Percentiles rank a stretch among this genome's conserved stretches.
Evolutionary conservation across 2,113 vertebrate species (phyloP).

Genomic region (Oreotrochilus melanogaster): DNA sequence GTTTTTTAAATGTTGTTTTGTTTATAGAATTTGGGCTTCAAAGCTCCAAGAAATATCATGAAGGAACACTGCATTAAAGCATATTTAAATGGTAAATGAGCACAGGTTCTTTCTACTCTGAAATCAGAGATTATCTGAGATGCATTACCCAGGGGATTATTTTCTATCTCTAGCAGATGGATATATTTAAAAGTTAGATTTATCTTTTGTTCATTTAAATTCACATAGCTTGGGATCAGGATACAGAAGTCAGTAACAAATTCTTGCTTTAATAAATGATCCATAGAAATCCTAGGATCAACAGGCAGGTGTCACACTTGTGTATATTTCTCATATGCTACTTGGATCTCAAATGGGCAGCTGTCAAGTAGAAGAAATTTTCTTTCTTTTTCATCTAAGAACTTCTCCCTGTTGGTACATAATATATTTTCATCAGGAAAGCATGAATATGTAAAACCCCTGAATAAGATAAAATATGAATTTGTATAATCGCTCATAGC

Average conservation of each 20-base stretch:
- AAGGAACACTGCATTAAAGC: constrained; percentile 21
- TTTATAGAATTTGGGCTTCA: neutral
- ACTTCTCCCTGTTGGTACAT: constrained; percentile 5
- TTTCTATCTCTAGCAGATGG: constrained; percentile 70
- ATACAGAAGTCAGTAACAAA: constrained; percentile 40
- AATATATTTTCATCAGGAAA: constrained; percentile 61
- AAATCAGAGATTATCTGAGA: constrained; percentile 68
- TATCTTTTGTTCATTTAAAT: constrained; percentile 64
- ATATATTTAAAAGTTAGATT: constrained; percentile 74
- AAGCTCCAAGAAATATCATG: neutral
- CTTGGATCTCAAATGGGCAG: constrained; percentile 30
- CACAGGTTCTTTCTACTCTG: constrained; percentile 18
- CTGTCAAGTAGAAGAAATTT: constrained; percentile 68
- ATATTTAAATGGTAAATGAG: constrained; percentile 54
- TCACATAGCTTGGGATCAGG: constrained; percentile 37
- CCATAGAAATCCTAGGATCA: constrained; percentile 48
- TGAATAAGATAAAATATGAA: constrained; percentile 51
- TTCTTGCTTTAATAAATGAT: constrained; percentile 47
- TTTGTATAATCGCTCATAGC: constrained; percentile 59
- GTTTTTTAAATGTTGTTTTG: neutral
- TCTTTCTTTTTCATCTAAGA: constrained; percentile 33
- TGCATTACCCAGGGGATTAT: constrained; percentile 62
- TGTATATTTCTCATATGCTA: constrained; percentile 44
- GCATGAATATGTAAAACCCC: constrained; percentile 16
- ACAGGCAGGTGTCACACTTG: constrained; percentile 54